Conservation (phyloP, 2,888 invertebrate species). For the Drosophila neonasuta region DNA sequence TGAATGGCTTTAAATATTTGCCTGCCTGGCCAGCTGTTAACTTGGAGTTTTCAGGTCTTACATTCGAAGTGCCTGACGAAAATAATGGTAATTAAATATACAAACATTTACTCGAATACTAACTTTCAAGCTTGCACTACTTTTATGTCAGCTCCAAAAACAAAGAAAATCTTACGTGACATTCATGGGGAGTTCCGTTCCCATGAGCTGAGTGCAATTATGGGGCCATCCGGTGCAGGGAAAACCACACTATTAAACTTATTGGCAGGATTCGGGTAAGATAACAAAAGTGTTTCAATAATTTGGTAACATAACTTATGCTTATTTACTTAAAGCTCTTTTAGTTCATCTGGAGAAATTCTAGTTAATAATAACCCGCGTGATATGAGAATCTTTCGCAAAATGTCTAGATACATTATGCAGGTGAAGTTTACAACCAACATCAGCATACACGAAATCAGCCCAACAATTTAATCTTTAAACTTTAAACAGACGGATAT, state of each 20-base stretch:
- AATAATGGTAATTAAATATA: constrained; percentile 83
- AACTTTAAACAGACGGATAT: constrained; percentile 85
- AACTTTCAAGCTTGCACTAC: background rate
- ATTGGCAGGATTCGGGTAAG: constrained; percentile 95
- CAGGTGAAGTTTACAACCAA: constrained; percentile 83
- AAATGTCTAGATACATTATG: constrained; percentile 97
- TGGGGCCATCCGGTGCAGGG: constrained; percentile 96
- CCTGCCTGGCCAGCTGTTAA: constrained; percentile 88
- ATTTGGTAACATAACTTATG: background rate
- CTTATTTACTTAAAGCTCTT: constrained; percentile 83
- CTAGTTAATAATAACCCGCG: constrained; percentile 90
- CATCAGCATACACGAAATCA: background rate
- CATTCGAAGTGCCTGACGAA: constrained; percentile 90
- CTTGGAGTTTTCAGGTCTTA: constrained; percentile 92
- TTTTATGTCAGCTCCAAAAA: constrained; percentile 82
- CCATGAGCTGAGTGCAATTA: constrained; percentile 93
- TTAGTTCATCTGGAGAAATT: constrained; percentile 88
- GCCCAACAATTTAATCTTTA: background rate
- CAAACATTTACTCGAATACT: background rate
- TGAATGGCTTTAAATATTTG: constrained; percentile 84
- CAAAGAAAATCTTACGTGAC: constrained; percentile 89
- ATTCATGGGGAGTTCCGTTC: constrained; percentile 92
- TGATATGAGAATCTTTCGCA: constrained; percentile 90
- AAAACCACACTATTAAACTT: constrained; percentile 95
- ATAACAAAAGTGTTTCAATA: background rate